Conservation (phyloP, 2,888 invertebrate genomes). For the Endotricha flammealis region DNA sequence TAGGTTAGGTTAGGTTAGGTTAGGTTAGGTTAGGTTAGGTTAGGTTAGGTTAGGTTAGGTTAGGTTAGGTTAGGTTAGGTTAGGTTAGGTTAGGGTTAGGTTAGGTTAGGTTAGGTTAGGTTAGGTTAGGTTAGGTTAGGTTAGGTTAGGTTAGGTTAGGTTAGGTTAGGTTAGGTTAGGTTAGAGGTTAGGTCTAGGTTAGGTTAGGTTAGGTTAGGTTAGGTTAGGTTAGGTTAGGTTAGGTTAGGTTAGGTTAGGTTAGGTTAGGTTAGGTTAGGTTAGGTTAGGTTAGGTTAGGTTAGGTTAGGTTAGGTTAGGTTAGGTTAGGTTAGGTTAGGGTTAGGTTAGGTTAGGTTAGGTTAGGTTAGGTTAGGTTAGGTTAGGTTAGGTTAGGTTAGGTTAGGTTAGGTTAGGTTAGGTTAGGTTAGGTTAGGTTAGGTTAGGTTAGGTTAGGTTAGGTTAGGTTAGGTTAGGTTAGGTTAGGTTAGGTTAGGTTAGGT, state of each 20-base stretch:
- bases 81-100: constrained; percentile 14
- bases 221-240: constrained; percentile 13
- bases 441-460: constrained; percentile 19
- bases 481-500: constrained; percentile 22
- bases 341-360: constrained; percentile 18
- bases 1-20: constrained; percentile 18
- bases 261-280: constrained; percentile 12
- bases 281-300: constrained; percentile 13
- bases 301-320: constrained; percentile 17
- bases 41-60: constrained; percentile 17
- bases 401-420: constrained; percentile 20
- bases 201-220: constrained; percentile 13
- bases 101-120: constrained; percentile 12
- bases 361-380: constrained; percentile 17
- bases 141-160: constrained; percentile 13
- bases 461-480: constrained; percentile 22
- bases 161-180: constrained; percentile 12
- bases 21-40: constrained; percentile 18
- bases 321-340: constrained; percentile 19
- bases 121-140: constrained; percentile 15
- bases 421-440: constrained; percentile 20
- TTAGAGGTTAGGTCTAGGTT: constrained; percentile 10
- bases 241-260: constrained; percentile 13
- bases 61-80: constrained; percentile 16
- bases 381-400: constrained; percentile 19